Conservation (phyloP, 2,797 vertebrate species). For the Melanotaenia parkinsoni region DNA sequence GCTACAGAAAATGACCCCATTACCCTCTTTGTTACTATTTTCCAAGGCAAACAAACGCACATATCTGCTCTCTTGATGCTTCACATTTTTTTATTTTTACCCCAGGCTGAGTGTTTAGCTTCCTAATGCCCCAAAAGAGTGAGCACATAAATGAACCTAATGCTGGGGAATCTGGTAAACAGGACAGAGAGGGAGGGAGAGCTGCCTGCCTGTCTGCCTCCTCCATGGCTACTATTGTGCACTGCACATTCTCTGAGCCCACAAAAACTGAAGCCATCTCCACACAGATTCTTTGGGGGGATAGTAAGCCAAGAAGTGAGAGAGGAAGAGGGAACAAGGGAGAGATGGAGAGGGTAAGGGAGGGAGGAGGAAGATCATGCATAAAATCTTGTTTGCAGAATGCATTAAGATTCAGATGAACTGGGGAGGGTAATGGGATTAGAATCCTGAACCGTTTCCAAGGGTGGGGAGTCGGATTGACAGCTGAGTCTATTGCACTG, state of each 20-base stretch:
- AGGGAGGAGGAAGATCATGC: conserved; percentile 83
- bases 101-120: conserved; percentile 51
- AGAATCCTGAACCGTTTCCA: conserved; percentile 84
- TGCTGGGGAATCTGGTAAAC: conserved; percentile 84
- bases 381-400: conserved; percentile 89
- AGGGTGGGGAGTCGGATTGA: conserved; percentile 77
- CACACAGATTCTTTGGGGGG: conserved; percentile 76
- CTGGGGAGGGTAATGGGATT: conserved; percentile 84
- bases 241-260: conserved; percentile 82
- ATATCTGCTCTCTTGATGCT: conserved; percentile 35
- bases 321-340: conserved; percentile 33
- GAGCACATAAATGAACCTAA: conserved; percentile 78
- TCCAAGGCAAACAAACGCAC: conserved; percentile 33
- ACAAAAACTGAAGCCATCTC: conserved; percentile 83
- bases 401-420: conserved; percentile 89
- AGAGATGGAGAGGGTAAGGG: conserved; percentile 56
- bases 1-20: conserved; percentile 55
- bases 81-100: conserved; percentile 47
- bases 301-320: conserved; percentile 80
- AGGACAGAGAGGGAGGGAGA: conserved; percentile 77
- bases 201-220: conserved; percentile 78
- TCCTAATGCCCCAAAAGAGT: conserved; percentile 65
- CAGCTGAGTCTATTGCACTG: conserved; percentile 82
- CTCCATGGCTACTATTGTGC: conserved; percentile 83
- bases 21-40: conserved; percentile 52